phyloP scores from a whole-genome alignment of 2,797 vertebrate genomes.

The Paedocypris micromegethes region DNA sequence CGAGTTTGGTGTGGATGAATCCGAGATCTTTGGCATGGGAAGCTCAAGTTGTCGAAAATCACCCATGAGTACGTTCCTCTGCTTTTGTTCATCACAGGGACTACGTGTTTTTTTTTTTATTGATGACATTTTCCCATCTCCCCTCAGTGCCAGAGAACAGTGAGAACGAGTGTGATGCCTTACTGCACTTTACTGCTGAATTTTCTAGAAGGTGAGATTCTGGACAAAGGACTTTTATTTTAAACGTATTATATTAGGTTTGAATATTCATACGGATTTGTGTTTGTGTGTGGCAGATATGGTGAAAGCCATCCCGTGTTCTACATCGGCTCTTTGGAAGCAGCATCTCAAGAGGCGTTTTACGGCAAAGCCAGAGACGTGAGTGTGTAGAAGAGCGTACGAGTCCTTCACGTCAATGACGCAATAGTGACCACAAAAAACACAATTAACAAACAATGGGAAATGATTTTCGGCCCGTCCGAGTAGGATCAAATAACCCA shows the following conservation, averaged over 20 bases:
- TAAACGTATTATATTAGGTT: not conserved
- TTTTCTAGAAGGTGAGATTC: conserved; percentile 92
- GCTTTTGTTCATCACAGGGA: not conserved
- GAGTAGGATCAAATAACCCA: too few relatives aligned
- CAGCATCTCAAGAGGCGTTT: conserved; percentile 99
- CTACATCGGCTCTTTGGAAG: conserved; percentile 97
- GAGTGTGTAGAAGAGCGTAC: too few relatives aligned
- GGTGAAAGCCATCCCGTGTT: conserved; percentile 98
- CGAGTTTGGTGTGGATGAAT: conserved; percentile 96
- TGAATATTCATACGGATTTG: not conserved
- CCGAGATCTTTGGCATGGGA: conserved; percentile 94
- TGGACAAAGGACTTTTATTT: not conserved
- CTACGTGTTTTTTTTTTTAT: not conserved
- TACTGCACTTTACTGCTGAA: conserved; percentile 98
- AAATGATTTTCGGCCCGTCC: too few relatives aligned
- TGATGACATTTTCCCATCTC: not conserved
- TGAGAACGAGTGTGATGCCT: conserved; percentile 98
- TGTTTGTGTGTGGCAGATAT: conserved; percentile 70
- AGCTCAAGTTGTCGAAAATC: conserved; percentile 88
- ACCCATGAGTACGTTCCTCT: conserved; percentile 85
- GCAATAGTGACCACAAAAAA: too few relatives aligned
- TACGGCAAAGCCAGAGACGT: conserved; percentile 99
- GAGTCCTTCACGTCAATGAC: too few relatives aligned
- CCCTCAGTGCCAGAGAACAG: conserved; percentile 94
- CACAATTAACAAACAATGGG: too few relatives aligned